These are phyloP conservation scores for Nylanderia fulva DNA, from an alignment of 1,140 invertebrate species.

Conservation along the genomic window DNA sequence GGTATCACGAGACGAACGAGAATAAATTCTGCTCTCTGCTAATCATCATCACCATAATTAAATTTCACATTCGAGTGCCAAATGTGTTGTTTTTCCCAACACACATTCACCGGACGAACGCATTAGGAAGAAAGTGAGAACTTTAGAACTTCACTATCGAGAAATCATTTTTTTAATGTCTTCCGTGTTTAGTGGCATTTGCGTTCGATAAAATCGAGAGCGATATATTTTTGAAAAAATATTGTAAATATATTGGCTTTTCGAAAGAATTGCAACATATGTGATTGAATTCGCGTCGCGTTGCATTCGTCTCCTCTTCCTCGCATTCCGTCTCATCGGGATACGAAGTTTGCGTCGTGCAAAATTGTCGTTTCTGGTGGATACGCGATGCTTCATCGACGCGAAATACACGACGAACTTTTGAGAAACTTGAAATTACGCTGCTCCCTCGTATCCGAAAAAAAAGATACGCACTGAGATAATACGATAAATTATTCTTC, in stretches of 20 bases:
- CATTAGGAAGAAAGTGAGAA: neutral
- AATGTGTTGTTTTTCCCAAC: neutral
- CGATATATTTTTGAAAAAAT: too few relatives aligned
- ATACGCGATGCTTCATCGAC: neutral
- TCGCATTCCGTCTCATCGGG: neutral
- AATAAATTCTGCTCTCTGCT: neutral
- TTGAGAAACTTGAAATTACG: neutral
- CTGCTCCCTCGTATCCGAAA: neutral
- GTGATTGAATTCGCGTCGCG: neutral
- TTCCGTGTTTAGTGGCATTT: neutral
- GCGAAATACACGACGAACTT: neutral
- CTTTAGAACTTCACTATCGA: neutral
- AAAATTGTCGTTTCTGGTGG: neutral
- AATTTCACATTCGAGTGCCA: slow-evolving; percentile 1
- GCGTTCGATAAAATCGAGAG: too few relatives aligned
- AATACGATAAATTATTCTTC: slow-evolving; percentile 42
- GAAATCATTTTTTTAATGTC: neutral
- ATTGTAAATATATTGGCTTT: neutral
- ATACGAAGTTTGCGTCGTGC: neutral
- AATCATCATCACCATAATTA: neutral
- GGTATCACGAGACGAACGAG: slow-evolving; percentile 35
- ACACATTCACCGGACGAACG: neutral
- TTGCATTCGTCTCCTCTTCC: neutral
- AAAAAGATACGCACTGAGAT: neutral
- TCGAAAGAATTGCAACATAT: neutral